Base-by-base conservation (phyloP, 2,888 invertebrate species). In the Brachyptera risi region DNA sequence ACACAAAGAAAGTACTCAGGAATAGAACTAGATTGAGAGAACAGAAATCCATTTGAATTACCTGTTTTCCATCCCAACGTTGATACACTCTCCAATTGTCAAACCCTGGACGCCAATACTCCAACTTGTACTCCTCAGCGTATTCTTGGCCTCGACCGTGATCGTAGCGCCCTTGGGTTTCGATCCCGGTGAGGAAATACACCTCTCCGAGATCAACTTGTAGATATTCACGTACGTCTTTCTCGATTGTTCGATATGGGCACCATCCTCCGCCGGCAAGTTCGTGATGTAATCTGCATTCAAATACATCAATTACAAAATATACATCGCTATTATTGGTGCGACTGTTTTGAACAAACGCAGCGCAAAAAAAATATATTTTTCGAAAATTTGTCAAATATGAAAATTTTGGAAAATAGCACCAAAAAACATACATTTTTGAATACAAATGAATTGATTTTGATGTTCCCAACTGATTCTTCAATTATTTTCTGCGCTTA, bases 251-350 rank as follows among this genome's bases (percentile, higher is more conserved):
- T 63, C 79, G 80, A 68, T 83, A 82, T 1, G 89, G 89, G 73
- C 90, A 90, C 90, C 90, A 90, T 0, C 87, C 89, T 9, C 89
- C 89, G 1, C 88, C 87, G 13, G 83, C 84, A 60, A 78, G 78
- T 71, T 89, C 88, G 63, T 81, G 80, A 27, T 84, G 81, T 59
- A 89, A 76, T 71, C 89, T 89, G 77, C 40, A 76, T 11, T 7
- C 31, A 31, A 31, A 5, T 5, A 31, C 31, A 31, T 31, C 31
- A 31, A n/a, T n/a, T n/a, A n/a, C n/a, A n/a, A n/a, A n/a, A n/a
- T n/a, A n/a, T n/a, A n/a, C n/a, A n/a, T n/a, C n/a, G n/a, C n/a
- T n/a, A n/a, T n/a, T n/a, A n/a, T n/a, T n/a, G n/a, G n/a, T n/a
- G n/a, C n/a, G n/a, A n/a, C n/a, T n/a, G n/a, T n/a, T n/a, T n/a